Evolutionary conservation across 1,140 invertebrate species (phyloP).

Genomic region (Cydia strobilella): DNA sequence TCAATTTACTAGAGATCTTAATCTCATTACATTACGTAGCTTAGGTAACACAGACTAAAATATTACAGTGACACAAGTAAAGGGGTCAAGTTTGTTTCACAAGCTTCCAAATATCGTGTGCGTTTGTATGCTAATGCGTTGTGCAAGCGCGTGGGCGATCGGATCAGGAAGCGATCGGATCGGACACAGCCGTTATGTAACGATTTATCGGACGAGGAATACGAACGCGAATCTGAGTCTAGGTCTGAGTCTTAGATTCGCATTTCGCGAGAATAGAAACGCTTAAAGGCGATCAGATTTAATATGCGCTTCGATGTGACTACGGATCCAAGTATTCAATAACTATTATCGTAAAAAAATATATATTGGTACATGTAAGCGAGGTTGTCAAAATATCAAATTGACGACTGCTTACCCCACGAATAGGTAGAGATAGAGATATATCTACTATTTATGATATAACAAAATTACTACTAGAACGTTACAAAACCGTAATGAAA

Average conservation of each 20-base stretch:
- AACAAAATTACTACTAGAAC: too few species aligned
- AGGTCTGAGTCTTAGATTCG: not conserved
- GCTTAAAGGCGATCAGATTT: not conserved
- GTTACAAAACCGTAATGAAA: too few species aligned
- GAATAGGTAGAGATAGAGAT: too few species aligned
- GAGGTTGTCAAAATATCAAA: too few species aligned
- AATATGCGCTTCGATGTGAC: too few species aligned
- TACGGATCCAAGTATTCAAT: too few species aligned
- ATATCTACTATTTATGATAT: too few species aligned
- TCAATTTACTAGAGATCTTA: conserved; percentile 6
- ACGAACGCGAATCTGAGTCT: not conserved
- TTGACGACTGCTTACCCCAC: too few species aligned
- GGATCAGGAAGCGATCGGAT: conserved; percentile 31
- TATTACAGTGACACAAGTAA: conserved; percentile 10
- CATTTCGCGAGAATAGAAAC: not conserved
- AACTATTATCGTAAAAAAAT: too few species aligned
- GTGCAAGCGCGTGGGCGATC: conserved; percentile 22
- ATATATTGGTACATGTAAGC: too few species aligned
- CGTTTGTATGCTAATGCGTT: conserved; percentile 31
- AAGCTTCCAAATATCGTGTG: conserved; percentile 31
- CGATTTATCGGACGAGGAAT: conserved; percentile 7
- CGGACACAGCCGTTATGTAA: conserved; percentile 15
- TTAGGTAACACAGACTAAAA: conserved; percentile 26
- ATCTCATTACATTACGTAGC: conserved; percentile 1
- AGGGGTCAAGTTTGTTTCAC: conserved; percentile 30